phyloP scores from a whole-genome alignment of 2,797 vertebrate genomes.

The Coregonus suidteri region DNA sequence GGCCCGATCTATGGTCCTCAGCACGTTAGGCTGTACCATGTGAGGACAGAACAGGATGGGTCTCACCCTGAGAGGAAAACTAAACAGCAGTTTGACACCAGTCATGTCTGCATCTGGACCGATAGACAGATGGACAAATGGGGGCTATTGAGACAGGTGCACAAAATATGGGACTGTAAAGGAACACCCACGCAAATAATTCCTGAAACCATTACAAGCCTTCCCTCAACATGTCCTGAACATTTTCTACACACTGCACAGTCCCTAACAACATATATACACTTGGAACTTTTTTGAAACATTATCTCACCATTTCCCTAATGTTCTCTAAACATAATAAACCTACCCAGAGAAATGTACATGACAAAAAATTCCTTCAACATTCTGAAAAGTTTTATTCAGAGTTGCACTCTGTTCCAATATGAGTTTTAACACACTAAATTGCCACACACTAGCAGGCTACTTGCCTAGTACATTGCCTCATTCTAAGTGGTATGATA shows the following conservation, averaged over 20 bases:
- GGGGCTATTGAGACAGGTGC: slow-evolving; percentile 72
- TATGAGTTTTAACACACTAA: no score
- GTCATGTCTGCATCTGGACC: slow-evolving; percentile 56
- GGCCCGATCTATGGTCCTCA: neutral
- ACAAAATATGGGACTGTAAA: slow-evolving; percentile 50
- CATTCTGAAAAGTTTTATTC: no score
- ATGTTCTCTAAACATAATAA: neutral
- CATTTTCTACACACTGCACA: neutral
- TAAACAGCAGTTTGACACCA: slow-evolving; percentile 51
- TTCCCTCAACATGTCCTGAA: slow-evolving; percentile 28
- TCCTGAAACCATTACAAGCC: slow-evolving; percentile 19
- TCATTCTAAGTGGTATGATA: neutral
- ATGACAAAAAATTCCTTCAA: no score
- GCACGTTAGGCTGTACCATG: neutral
- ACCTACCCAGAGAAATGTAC: neutral
- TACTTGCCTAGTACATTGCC: neutral
- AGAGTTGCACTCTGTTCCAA: no score
- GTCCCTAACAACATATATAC: neutral
- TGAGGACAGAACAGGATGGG: neutral
- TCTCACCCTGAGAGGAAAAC: slow-evolving; percentile 46
- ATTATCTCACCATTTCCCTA: neutral
- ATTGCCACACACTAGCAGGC: no score
- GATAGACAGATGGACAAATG: slow-evolving; percentile 32
- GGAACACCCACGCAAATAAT: slow-evolving; percentile 41
- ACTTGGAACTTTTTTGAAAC: neutral